These are phyloP conservation scores for Panagrolaimus sp. DNA, from an alignment of 1,140 invertebrate genomes.

Conservation along the genomic window DNA sequence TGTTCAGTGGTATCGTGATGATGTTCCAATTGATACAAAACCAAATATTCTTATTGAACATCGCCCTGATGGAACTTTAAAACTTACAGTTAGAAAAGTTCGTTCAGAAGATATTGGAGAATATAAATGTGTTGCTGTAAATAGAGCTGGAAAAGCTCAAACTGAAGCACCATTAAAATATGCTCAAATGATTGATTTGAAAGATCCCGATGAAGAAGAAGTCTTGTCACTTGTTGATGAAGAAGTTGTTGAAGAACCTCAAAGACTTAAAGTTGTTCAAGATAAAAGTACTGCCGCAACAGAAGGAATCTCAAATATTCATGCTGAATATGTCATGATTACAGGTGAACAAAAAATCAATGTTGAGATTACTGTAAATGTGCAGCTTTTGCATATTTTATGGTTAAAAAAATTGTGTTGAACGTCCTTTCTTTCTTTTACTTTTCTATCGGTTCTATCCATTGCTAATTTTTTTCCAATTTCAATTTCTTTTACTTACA, in stretches of 20 bases:
- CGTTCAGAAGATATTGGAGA: constrained; percentile 48
- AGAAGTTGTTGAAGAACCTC: not conserved
- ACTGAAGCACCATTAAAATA: constrained; percentile 46
- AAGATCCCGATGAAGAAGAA: not conserved
- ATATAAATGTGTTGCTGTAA: constrained; percentile 44
- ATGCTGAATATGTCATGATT: constrained; percentile 14
- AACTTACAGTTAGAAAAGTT: constrained; percentile 43
- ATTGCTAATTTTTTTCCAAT: not conserved
- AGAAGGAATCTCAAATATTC: constrained; percentile 3
- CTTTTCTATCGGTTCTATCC: constrained; percentile 16
- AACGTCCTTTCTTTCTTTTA: not conserved
- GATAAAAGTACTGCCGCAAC: constrained; percentile 2
- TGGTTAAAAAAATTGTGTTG: too few relatives aligned
- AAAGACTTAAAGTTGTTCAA: not conserved
- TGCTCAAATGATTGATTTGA: constrained; percentile 6
- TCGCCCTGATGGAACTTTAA: constrained; percentile 66
- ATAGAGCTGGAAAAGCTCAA: constrained; percentile 36
- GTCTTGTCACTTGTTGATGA: not conserved
- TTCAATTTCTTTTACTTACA: not conserved
- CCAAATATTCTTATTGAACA: constrained; percentile 66
- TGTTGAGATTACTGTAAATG: not conserved
- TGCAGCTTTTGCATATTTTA: too few relatives aligned
- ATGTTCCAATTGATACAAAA: constrained; percentile 31
- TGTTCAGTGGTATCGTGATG: constrained; percentile 53
- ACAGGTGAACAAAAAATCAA: not conserved